Conservation (phyloP, 1,140 invertebrate genomes). For the Aphelenchoides besseyi region DNA sequence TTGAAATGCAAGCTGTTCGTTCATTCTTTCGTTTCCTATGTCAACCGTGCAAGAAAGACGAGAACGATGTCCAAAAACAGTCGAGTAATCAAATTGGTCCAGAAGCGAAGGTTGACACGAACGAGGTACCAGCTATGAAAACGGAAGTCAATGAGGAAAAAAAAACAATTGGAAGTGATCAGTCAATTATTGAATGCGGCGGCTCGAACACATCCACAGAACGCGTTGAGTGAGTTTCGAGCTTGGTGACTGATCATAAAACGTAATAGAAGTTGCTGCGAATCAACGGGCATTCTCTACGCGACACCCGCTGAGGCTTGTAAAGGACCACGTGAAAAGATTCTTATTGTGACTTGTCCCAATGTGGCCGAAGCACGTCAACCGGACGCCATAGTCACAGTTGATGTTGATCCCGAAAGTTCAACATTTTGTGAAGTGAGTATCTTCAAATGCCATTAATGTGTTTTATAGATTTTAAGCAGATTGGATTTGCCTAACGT, state of each 20-base stretch:
- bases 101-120: not conserved
- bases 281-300: conserved; percentile 15
- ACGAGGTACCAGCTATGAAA: not conserved
- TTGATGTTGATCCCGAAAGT: conserved; percentile 42
- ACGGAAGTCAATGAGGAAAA: no score
- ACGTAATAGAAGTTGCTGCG: no score
- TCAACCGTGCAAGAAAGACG: not conserved
- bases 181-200: not conserved
- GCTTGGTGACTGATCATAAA: not conserved
- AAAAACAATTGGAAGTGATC: not conserved
- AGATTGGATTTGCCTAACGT: conserved; percentile 33
- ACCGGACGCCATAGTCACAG: conserved; percentile 28
- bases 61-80: not conserved
- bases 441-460: not conserved
- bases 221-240: no score
- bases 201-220: not conserved
- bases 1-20: not conserved
- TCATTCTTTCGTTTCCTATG: not conserved
- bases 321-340: conserved; percentile 34
- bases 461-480: conserved; percentile 17
- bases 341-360: conserved; percentile 39
- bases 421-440: conserved; percentile 39
- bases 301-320: conserved; percentile 36
- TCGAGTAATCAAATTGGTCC: not conserved
- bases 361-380: conserved; percentile 16